Evolutionary conservation across 1,140 invertebrate species (phyloP).

Genomic region (Oedothorax gibbosus): DNA sequence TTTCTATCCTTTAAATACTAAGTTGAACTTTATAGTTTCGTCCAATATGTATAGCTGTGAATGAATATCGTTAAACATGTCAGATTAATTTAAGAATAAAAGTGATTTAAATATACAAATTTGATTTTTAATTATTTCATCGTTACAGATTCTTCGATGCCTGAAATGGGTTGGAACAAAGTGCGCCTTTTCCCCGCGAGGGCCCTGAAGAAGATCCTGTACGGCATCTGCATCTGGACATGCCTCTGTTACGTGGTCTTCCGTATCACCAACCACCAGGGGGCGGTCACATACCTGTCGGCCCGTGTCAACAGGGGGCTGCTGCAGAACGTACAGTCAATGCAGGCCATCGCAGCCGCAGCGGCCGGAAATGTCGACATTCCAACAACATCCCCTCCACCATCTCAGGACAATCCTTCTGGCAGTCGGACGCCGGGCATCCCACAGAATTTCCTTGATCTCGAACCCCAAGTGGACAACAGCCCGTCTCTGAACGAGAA

Average conservation of each 20-base stretch:
- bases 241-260: slow-evolving; percentile 67
- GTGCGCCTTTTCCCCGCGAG: slow-evolving; percentile 57
- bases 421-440: slow-evolving; percentile 62
- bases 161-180: slow-evolving; percentile 53
- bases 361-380: not conserved
- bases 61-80: not conserved
- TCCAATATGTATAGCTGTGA: not conserved
- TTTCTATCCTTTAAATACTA: too few relatives aligned
- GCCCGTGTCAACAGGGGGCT: slow-evolving; percentile 64
- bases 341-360: slow-evolving; percentile 5
- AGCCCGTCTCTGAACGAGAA: slow-evolving; percentile 79
- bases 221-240: slow-evolving; percentile 66
- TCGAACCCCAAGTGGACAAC: slow-evolving; percentile 76
- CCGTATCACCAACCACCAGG: slow-evolving; percentile 63
- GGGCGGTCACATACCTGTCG: slow-evolving; percentile 61
- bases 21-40: too few relatives aligned
- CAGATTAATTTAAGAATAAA: not conserved
- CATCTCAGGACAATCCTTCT: slow-evolving; percentile 25
- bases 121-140: not conserved
- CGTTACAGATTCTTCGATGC: slow-evolving; percentile 22
- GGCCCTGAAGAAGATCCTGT: slow-evolving; percentile 63
- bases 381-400: slow-evolving; percentile 22
- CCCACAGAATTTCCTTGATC: slow-evolving; percentile 64
- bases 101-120: not conserved
- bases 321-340: slow-evolving; percentile 65